Conservation (phyloP, 2,113 vertebrate genomes). For the Lophotis ruficrista region DNA sequence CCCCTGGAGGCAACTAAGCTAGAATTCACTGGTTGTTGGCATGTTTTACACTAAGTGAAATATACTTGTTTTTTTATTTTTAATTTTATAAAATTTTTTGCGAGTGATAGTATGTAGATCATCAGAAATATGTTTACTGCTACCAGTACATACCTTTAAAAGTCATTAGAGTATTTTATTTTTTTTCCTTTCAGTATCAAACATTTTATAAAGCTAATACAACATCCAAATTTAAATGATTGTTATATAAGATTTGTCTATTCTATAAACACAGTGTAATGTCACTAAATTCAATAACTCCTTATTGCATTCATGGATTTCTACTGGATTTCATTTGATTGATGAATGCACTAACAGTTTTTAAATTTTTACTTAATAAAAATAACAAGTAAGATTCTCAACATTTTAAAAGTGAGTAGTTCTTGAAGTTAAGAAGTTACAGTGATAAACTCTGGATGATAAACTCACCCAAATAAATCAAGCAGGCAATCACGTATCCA, state of each 20-base stretch:
- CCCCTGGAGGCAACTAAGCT: neutral
- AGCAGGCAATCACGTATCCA: neutral
- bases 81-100: neutral
- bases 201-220: neutral
- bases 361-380: neutral
- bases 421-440: neutral
- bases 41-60: neutral
- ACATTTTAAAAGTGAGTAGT: neutral
- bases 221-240: neutral
- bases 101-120: neutral
- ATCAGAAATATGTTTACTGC: neutral
- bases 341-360: neutral
- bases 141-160: neutral
- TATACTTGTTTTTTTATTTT: neutral
- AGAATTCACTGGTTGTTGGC: neutral
- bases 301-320: neutral
- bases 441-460: neutral
- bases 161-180: neutral
- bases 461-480: neutral
- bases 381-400: neutral
- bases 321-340: neutral
- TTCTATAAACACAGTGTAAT: neutral
- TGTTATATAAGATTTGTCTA: neutral
- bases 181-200: neutral
- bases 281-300: neutral